phyloP scores from a whole-genome alignment of 2,888 invertebrate species.

The Calliphora vomitoria region DNA sequence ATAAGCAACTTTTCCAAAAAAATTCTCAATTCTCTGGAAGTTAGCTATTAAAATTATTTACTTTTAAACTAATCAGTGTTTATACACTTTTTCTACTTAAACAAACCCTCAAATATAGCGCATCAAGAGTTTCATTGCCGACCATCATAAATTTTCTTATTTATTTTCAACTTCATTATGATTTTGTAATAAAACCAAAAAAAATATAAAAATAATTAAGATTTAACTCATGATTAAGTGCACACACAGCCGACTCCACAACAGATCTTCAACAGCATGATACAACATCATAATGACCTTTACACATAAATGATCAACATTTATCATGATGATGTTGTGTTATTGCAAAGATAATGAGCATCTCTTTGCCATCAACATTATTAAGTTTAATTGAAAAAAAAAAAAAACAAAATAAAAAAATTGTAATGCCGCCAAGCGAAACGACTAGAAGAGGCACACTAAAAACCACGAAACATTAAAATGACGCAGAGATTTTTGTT shows the following conservation, averaged over 20 bases:
- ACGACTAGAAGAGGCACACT: constrained; percentile 36
- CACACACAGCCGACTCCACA: neutral
- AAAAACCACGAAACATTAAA: constrained; percentile 24
- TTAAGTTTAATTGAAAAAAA: constrained; percentile 42
- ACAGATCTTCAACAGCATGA: neutral
- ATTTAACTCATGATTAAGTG: constrained; percentile 28
- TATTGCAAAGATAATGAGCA: constrained; percentile 17
- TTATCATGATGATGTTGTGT: neutral
- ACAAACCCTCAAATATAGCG: neutral
- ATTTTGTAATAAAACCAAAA: constrained; percentile 6
- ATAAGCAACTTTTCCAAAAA: neutral
- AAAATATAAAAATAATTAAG: neutral
- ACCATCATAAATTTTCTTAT: neutral
- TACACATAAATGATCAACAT: constrained; percentile 2
- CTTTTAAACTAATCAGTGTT: neutral
- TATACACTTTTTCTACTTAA: neutral
- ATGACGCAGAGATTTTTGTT: constrained; percentile 20
- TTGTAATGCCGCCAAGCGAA: constrained; percentile 63
- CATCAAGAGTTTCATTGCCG: neutral
- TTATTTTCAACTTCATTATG: constrained; percentile 1
- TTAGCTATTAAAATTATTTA: neutral
- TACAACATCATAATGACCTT: constrained; percentile 12
- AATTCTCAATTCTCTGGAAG: neutral
- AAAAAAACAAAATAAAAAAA: neutral
- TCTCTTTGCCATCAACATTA: constrained; percentile 50